Evolutionary conservation across 2,888 invertebrate genomes (phyloP), one percentile per base, ranked within the genome.

Genomic region (Lithophane semibrunnea): DNA sequence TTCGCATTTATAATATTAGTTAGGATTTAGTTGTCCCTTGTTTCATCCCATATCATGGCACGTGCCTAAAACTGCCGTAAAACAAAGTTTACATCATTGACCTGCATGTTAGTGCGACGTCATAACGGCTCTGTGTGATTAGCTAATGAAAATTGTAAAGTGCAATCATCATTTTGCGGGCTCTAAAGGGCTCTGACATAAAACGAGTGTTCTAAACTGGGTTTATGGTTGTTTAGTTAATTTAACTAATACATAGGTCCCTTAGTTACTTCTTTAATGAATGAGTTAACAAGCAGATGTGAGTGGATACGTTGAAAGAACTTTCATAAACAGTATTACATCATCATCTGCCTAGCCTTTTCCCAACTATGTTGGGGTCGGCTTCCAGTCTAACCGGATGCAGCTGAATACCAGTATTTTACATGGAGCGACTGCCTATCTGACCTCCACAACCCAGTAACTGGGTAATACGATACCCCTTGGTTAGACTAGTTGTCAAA

Each of bases 61-160:
- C 7, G n/a, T 49, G n/a, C 60, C 56, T 64, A 47, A 47, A 83
- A 79, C 73, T 63, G 47, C 21, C 61, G 12, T 83, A 71, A 73
- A 67, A n/a, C 8, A 80, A 87, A 88, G 68, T 80, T 86, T 67
- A 42, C 42, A 47, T 60, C 64, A 79, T 86, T 77, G 58, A 52
- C 77, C 72, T 86, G 74, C 71, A 80, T 88, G 56, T n/a, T 68
- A 76, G 60, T 64, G 75, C 61, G 70, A 56, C 47, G 24, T 24
- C 54, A 58, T 29, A 29, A 58, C 66, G 10, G 37, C 42, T 49
- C 63, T 24, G 10, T 56, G 49, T 65, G 60, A 79, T 69, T 60
- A 66, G 44, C 42, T 87, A 65, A 83, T 87, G 75, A 77, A 83
- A 81, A 79, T 77, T 87, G 44, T 72, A 86, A 79, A 86, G 21